These are phyloP conservation scores for Osmerus eperlanus DNA, from an alignment of 2,113 vertebrate genomes.

Conservation along the genomic window DNA sequence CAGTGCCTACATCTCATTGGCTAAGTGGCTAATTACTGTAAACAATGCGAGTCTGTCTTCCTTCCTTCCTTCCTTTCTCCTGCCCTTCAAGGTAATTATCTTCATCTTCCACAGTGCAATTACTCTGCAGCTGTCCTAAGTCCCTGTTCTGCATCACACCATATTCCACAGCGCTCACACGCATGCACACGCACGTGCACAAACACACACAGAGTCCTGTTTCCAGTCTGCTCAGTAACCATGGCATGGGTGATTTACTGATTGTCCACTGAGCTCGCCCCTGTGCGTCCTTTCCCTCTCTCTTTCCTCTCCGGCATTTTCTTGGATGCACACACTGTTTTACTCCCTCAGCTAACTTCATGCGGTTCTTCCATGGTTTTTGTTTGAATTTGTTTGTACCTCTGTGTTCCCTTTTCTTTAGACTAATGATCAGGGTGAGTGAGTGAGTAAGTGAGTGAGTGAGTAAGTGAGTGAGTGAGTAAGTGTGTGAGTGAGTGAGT, in stretches of 20 bases:
- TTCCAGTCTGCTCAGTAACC: constrained; percentile 2
- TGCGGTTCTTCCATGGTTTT: background rate
- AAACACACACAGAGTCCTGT: background rate
- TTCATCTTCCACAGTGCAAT: constrained; percentile 23
- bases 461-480: no score
- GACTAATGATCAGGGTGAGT: background rate
- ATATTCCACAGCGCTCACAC: no score
- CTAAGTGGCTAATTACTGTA: constrained; percentile 17
- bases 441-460: no score
- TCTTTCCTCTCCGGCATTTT: background rate
- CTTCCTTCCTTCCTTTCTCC: constrained; percentile 15
- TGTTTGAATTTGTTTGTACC: background rate
- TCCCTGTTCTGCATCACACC: constrained; percentile 12
- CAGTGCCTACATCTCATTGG: constrained; percentile 17
- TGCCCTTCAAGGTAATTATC: constrained; percentile 30
- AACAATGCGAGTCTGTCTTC: background rate
- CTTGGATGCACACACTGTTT: background rate
- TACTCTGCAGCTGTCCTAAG: constrained; percentile 7
- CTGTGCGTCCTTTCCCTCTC: background rate
- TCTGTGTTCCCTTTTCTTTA: no score
- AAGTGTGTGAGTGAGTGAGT: no score
- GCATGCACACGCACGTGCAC: constrained; percentile 1
- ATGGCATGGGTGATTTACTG: constrained; percentile 16
- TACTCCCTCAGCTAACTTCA: background rate
- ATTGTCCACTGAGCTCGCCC: constrained; percentile 12